Evolutionary conservation across 2,888 invertebrate genomes (phyloP), one percentile per base, ranked within the genome.

Genomic region (Drosophila prolongata): DNA sequence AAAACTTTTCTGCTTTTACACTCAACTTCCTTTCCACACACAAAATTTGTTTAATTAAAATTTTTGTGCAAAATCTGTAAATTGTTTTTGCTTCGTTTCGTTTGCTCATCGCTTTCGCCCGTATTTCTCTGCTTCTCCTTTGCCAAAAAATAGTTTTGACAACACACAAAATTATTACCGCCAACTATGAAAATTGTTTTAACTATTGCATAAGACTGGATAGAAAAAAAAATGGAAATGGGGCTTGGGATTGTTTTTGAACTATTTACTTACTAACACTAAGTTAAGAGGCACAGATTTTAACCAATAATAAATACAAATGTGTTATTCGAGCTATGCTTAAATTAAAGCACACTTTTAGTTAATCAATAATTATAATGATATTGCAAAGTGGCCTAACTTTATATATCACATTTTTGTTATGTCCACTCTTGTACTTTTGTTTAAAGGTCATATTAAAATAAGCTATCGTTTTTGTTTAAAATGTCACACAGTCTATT

Each of bases 11-110:
- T 50, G 55, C 62, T 74, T 49, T 64, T 80, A 69, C 75, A 80
- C 75, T 75, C 71, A 83, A 76, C 87, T 87, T 82, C 85, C 87
- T 79, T 71, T 87, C 64, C 84, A 69, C 82, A 79, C 74, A 57
- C 80, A 79, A 88, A 88, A 86, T 88, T 85, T 85, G 87, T 85
- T 85, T 85, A 85, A 85, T 85, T 85, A 85, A 85, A 85, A 88
- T 88, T 85, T 85, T 87, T 87, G 89, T 77, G 55, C 76, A 73
- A 88, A 88, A 85, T 85, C 84, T 77, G 89, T 87, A 88, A 85
- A 85, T 85, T 85, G 84, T 85, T 88, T 78, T 80, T 84, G 74
- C 68, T 72, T 69, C 66, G 50, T 43, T 70, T 71, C 71, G 69
- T 50, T 71, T 71, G 70, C 47, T 58, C 64, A 47, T 61, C 47